Evolutionary conservation across 2,888 invertebrate species (phyloP), one percentile per base, ranked within the genome.

Genomic region (Thyatira batis): DNA sequence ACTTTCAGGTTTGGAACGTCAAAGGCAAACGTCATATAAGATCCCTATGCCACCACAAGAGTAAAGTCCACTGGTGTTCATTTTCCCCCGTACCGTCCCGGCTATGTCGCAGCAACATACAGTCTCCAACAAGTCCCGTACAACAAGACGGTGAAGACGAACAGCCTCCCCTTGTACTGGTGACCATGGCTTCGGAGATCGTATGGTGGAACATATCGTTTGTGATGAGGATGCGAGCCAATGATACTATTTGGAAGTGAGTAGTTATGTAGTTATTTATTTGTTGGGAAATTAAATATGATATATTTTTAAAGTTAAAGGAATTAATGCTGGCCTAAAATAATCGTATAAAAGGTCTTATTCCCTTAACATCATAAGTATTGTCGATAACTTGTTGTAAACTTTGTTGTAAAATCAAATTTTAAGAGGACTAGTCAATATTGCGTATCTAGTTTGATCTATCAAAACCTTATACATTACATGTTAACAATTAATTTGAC

Each of bases 201-300:
- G 92, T 93, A 0, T 94, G 93, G 93, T 94, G 94, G 94, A 90
- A 94, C 66, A 72, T 93, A 25, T 83, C 86, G 0, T 79, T 84
- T 49, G 58, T 88, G 45, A 80, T 87, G 55, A 82, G 79, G 50
- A 70, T 72, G 11, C 66, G 79, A 17, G 76, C 78, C 3, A 76
- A 67, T 25, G 76, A 68, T 50, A 71, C 66, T 27, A 60, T 67
- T n/a, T 80, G 75, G 67, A 81, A 82, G 88, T 86, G 45, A 53
- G 71, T 64, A 3, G 45, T 52, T 57, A 13, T n/a, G 43, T 8
- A 17, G 43, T 13, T 8, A 43, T 6, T 8, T 17, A 8, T 1
- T 17, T 43, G 30, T 8, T 8, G 11, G 30, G n/a, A n/a, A n/a
- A n/a, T n/a, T 23, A 23, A 23, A 23, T 23, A 4, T 23, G 6